Evolutionary conservation across 2,888 invertebrate species (phyloP), one percentile per base, ranked within the genome.

Genomic region (Amiota minor): DNA sequence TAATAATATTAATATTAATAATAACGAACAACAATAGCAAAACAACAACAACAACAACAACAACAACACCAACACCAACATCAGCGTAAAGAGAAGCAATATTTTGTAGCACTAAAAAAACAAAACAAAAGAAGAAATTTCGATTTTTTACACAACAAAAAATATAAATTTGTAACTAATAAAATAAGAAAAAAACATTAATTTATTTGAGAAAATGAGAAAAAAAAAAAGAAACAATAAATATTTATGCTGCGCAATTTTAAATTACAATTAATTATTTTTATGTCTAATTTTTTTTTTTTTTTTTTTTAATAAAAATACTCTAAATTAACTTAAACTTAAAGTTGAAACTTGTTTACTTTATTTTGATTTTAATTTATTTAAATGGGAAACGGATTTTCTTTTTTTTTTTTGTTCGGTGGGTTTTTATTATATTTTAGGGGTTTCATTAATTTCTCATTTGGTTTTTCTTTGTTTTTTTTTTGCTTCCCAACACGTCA

Each of bases 401-500:
- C 6, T 6, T 35, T 4, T 35, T 35, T 6, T 35, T 35, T 35
- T 73, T 78, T 79, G 75, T n/a, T n/a, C n/a, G n/a, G n/a, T n/a
- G 77, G 74, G 72, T 80, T 77, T 75, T 75, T 71, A 62, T 74
- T 75, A 20, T 35, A 6, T 35, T 35, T 35, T 35, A 35, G 2
- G 35, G 6, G 2, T 35, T 35, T 35, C 6, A 35, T 23, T 6
- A 35, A 35, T 35, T 35, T 35, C 35, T 35, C 6, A 3, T 35
- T 35, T 35, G 35, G 6, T 35, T 35, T 6, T 35, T 35, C 0
- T 35, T 35, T 35, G 2, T 2, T 2, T 35, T 35, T 35, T 35
- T 1, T 61, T 18, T 35, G 3, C 20, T 77, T 77, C 78, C 71
- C 78, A 79, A 78, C 81, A n/a, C n/a, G n/a, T n/a, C n/a, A n/a